phyloP scores from a whole-genome alignment of 2,797 vertebrate genomes.

The Urosaurus nigricauda region DNA sequence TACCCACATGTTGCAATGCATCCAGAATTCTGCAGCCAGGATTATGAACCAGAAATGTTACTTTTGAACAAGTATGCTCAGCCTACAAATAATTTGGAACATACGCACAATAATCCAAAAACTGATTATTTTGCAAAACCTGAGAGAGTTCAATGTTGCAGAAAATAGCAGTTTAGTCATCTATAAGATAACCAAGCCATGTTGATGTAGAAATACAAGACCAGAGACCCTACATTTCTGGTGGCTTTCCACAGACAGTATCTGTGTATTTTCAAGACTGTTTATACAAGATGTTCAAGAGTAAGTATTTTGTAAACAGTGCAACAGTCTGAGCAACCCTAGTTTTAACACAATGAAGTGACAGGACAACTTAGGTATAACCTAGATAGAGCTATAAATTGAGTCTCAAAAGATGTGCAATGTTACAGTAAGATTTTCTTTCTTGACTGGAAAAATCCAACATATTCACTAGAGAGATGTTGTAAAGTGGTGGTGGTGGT shows the following conservation, averaged over 20 bases:
- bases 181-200: background rate
- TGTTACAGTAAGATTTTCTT: background rate
- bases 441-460: background rate
- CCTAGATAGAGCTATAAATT: background rate
- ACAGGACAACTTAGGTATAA: background rate
- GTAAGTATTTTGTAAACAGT: background rate
- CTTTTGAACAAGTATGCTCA: background rate
- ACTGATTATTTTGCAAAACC: background rate
- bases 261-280: background rate
- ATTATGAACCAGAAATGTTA: background rate
- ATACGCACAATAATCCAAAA: background rate
- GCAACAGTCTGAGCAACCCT: too few relatives aligned
- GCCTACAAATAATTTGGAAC: background rate
- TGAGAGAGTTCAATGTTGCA: background rate
- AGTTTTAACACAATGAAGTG: background rate
- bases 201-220: background rate
- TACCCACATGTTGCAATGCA: background rate
- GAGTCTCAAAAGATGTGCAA: background rate
- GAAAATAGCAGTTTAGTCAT: background rate
- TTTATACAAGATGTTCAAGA: background rate
- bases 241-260: background rate
- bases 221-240: background rate
- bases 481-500: background rate
- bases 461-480: background rate
- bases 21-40: background rate